Evolutionary conservation across 2,797 vertebrate genomes (phyloP), one percentile per base, ranked within the genome.

Genomic region (Pangasius larnaudii): DNA sequence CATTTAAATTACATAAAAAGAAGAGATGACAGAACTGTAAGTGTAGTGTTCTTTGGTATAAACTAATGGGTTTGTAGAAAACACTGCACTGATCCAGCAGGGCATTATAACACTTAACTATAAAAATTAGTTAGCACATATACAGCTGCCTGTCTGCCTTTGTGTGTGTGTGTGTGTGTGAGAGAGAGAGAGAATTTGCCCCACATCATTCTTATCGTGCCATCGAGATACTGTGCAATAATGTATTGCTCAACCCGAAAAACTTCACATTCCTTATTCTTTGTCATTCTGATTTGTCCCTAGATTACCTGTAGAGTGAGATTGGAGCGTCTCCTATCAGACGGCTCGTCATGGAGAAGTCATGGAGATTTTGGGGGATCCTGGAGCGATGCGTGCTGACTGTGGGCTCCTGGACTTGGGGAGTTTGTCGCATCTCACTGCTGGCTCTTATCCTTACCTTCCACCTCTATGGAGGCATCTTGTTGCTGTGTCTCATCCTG

Each of bases 371-470:
- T 93, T 98, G 98, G 98, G 98, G 95, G 91, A 95, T 95, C 86
- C 78, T 97, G 91, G 97, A 98, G 95, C 97, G 96, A 90, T 99
- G 97, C 93, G 95, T 98, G 1, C 94, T 98, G 91, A 94, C 96
- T 83, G 91, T 98, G 92, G 97, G 95, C 87, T 98, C 98, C 3
- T 99, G 98, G 99, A 98, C 97, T 59, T 99, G 98, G 98, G 97
- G 96, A 88, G 96, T 97, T 85, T 99, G 99, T 91, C 97, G 99
- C 82, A 97, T 99, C 93, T 99, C 97, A 89, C 97, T 99, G 82
- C 92, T 99, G 93, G 98, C 98, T 65, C 96, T 99, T 92, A 99
- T 99, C 93, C 97, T 99, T 90, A 99, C 98, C 93, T 99, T 99
- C 92, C 98, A 99, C 91, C 95, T 99, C 85, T 98, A 99, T 0